phyloP scores from a whole-genome alignment of 2,888 invertebrate species.

The Leucophenga maculata region DNA sequence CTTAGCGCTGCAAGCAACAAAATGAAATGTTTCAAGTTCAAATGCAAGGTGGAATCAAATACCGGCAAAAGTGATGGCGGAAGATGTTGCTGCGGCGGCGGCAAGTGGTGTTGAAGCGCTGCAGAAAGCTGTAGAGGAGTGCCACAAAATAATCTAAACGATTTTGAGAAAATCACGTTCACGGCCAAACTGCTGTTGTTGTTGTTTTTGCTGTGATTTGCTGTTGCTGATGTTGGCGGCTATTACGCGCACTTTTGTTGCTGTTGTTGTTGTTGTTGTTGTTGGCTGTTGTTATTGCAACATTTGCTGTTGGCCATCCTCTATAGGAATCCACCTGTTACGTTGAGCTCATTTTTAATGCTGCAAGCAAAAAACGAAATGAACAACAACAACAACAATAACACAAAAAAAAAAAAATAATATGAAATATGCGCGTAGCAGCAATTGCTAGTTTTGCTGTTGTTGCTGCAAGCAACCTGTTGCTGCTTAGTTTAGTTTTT shows the following conservation, averaged over 20 bases:
- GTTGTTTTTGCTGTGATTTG: slow-evolving; percentile 43
- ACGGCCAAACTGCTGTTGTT: slow-evolving; percentile 2
- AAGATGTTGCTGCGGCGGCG: neutral
- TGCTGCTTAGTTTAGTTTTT: neutral
- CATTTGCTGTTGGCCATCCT: slow-evolving; percentile 52
- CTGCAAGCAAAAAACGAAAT: slow-evolving; percentile 38
- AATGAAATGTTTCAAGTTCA: slow-evolving; percentile 66
- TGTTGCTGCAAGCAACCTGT: slow-evolving; percentile 18
- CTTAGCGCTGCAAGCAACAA: slow-evolving; percentile 54
- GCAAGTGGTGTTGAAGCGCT: slow-evolving; percentile 1
- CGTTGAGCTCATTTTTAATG: slow-evolving; percentile 65
- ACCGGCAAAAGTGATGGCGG: no score
- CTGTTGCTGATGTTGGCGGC: neutral
- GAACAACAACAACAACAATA: no score
- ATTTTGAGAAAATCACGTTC: slow-evolving; percentile 65
- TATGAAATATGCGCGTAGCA: slow-evolving; percentile 6
- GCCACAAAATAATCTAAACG: slow-evolving; percentile 66
- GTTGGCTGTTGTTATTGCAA: slow-evolving; percentile 32
- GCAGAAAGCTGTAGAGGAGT: slow-evolving; percentile 46
- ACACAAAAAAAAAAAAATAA: neutral
- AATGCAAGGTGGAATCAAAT: slow-evolving; percentile 53
- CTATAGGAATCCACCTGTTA: slow-evolving; percentile 46
- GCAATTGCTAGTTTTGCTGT: neutral
- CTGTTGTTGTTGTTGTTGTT: slow-evolving; percentile 33
- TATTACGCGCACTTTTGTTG: slow-evolving; percentile 8